Conservation (phyloP, 2,888 invertebrate genomes). For the Lithophane ornitopus region DNA sequence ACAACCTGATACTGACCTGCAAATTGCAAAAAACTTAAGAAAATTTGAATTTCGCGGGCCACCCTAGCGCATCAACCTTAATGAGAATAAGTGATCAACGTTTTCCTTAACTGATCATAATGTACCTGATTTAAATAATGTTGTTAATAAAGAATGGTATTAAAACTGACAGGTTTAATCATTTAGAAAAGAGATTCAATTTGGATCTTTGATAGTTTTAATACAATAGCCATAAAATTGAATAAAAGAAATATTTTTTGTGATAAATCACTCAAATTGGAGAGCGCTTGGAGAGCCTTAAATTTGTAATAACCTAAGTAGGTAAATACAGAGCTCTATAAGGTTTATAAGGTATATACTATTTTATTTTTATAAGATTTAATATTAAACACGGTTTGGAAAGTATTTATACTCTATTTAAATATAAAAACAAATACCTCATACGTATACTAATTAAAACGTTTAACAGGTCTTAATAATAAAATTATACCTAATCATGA, state of each 20-base stretch:
- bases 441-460: background rate
- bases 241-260: no score
- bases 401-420: background rate
- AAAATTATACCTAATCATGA: background rate
- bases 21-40: no score
- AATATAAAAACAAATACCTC: background rate
- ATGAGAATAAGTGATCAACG: no score
- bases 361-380: background rate
- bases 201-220: background rate
- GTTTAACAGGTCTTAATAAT: slow-evolving; percentile 12
- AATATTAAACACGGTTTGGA: background rate
- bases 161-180: background rate
- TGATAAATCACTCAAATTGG: background rate
- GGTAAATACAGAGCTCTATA: background rate
- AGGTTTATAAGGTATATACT: no score
- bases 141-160: background rate
- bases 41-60: no score
- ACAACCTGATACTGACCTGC: no score
- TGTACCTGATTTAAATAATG: background rate
- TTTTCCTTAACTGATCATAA: background rate
- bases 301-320: background rate
- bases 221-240: background rate
- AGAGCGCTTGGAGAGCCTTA: background rate
- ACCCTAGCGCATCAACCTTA: no score
- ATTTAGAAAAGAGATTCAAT: background rate